These are phyloP conservation scores for Ganaspis sp. DNA, from an alignment of 1,140 invertebrate genomes.

Conservation along the genomic window DNA sequence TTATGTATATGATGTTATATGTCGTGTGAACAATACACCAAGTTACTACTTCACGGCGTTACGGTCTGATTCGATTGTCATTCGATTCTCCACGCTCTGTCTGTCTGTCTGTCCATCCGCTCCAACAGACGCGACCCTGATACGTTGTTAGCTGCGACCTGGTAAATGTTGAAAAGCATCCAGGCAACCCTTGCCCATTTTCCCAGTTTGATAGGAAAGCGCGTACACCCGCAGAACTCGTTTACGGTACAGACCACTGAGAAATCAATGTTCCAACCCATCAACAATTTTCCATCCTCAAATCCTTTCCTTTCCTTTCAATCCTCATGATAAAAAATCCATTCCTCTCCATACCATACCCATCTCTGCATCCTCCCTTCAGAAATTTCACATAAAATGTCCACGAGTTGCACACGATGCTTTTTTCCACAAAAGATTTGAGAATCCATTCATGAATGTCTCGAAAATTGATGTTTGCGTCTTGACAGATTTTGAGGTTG, in stretches of 20 bases:
- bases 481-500: too few species aligned
- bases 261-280: conserved; percentile 52
- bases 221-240: conserved; percentile 53
- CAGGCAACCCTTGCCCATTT: conserved; percentile 55
- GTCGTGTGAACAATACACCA: conserved; percentile 39
- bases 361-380: too few species aligned
- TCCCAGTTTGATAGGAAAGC: conserved; percentile 55
- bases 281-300: neutral
- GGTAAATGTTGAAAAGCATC: conserved; percentile 47
- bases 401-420: too few species aligned
- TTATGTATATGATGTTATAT: too few species aligned
- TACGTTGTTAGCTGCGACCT: conserved; percentile 43
- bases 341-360: too few species aligned
- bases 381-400: too few species aligned
- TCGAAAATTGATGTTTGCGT: too few species aligned
- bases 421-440: too few species aligned
- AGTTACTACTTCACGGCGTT: conserved; percentile 50
- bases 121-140: conserved; percentile 32
- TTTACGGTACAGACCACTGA: conserved; percentile 56
- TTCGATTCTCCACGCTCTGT: conserved; percentile 67
- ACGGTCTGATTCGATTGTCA: conserved; percentile 71
- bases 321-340: too few species aligned
- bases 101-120: conserved; percentile 46
- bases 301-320: too few species aligned
- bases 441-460: too few species aligned